Conservation (phyloP, 2,113 vertebrate genomes). For the Oenanthe oenanthe region DNA sequence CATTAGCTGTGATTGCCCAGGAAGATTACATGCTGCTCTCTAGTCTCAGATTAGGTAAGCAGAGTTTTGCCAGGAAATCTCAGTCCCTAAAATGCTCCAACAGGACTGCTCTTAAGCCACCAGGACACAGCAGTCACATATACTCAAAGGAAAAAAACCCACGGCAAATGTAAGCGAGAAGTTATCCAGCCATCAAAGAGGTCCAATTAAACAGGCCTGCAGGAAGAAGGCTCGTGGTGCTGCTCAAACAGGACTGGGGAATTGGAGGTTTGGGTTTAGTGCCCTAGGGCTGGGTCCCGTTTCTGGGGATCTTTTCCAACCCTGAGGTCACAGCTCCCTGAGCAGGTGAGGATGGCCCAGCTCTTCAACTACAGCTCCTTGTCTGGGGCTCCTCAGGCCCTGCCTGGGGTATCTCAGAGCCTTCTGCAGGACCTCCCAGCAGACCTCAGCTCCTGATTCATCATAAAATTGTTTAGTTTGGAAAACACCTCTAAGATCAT, state of each 20-base stretch:
- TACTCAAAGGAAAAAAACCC: not conserved
- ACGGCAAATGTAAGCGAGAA: not conserved
- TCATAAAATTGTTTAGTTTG: not conserved
- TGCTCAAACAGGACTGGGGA: not conserved
- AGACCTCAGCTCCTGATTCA: not conserved
- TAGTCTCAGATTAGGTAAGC: slow-evolving; percentile 25
- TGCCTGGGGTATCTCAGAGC: not conserved
- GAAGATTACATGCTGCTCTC: slow-evolving; percentile 9
- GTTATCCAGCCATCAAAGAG: not conserved
- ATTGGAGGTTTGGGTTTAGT: not conserved
- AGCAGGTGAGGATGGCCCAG: not conserved
- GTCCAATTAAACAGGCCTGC: not conserved
- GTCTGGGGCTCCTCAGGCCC: not conserved
- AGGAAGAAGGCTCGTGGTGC: not conserved
- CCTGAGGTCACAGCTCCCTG: not conserved
- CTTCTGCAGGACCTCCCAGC: not conserved
- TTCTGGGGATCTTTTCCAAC: not conserved
- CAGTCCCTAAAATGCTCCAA: not conserved
- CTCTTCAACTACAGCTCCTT: not conserved
- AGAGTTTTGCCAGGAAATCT: not conserved
- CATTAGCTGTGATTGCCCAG: slow-evolving; percentile 28
- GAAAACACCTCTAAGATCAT: not conserved
- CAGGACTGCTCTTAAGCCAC: not conserved
- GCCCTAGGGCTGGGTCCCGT: not conserved
- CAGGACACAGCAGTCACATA: not conserved